A percentile compares a stretch with the other conserved stretches of the same genome.
Evolutionary conservation across 2,113 vertebrate genomes (phyloP).

Genomic region (Apodemus sylvaticus): DNA sequence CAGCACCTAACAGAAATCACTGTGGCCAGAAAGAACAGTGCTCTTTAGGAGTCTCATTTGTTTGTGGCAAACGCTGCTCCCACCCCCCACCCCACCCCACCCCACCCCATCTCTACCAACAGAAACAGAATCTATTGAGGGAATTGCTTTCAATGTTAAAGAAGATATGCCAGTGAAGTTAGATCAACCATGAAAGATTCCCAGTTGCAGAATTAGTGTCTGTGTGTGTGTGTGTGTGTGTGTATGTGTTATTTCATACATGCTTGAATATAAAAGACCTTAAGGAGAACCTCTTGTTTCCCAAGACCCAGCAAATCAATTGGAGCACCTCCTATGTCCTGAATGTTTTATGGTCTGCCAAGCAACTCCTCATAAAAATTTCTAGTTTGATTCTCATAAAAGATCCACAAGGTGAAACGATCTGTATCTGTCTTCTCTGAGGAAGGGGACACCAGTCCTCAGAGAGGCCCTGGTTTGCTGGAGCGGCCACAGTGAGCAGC

Average conservation of each 20-base stretch:
- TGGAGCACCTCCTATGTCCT: neutral
- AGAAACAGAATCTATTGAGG: constrained; percentile 50
- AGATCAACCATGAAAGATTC: neutral
- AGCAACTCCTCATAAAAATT: constrained; percentile 17
- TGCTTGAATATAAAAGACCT: neutral
- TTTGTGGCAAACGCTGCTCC: neutral
- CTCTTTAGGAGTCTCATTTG: constrained; percentile 37
- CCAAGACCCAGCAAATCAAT: neutral
- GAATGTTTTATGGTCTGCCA: neutral
- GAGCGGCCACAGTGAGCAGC: neutral
- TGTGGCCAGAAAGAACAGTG: neutral
- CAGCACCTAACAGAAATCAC: constrained; percentile 10
- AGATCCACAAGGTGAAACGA: neutral
- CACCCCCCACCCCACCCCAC: too few species aligned
- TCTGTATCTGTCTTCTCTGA: neutral
- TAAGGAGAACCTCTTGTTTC: neutral
- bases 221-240: neutral
- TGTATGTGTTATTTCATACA: neutral
- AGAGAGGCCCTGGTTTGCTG: neutral
- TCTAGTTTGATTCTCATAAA: constrained; percentile 36
- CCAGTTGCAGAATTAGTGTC: neutral
- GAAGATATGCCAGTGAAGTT: constrained; percentile 27
- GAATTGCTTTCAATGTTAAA: constrained; percentile 39
- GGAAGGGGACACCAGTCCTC: neutral
- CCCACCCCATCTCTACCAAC: neutral